phyloP scores from a whole-genome alignment of 2,888 invertebrate genomes.

The Lymantria dispar region DNA sequence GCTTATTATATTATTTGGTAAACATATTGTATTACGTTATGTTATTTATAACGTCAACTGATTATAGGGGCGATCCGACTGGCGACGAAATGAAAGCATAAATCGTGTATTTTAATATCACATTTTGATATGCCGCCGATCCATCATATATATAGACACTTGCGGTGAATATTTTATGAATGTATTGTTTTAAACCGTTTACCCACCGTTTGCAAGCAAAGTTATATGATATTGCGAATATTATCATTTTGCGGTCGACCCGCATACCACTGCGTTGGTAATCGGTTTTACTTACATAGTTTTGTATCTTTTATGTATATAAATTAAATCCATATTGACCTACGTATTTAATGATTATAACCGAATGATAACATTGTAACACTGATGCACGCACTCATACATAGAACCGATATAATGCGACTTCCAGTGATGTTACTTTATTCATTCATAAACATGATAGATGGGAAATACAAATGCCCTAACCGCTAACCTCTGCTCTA shows the following conservation, averaged over 20 bases:
- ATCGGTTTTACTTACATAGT: conserved; percentile 42
- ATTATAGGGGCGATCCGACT: conserved; percentile 28
- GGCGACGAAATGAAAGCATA: conserved; percentile 12
- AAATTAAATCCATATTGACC: not conserved
- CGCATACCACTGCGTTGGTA: conserved; percentile 57
- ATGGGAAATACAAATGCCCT: conserved; percentile 54
- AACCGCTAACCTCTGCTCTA: conserved; percentile 45
- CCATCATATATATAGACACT: conserved; percentile 41
- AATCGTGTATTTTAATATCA: conserved; percentile 7
- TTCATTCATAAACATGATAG: conserved; percentile 74
- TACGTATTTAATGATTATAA: conserved; percentile 3
- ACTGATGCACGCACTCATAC: conserved; percentile 41
- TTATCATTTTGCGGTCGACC: conserved; percentile 73
- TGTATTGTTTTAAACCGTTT: conserved; percentile 67
- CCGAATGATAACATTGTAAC: conserved; percentile 45
- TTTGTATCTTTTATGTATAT: conserved; percentile 23
- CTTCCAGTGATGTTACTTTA: conserved; percentile 76
- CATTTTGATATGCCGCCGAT: conserved; percentile 8
- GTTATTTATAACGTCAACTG: conserved; percentile 39
- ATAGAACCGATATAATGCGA: conserved; percentile 50
- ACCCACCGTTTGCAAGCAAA: conserved; percentile 44
- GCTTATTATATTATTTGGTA: not conserved
- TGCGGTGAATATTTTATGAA: conserved; percentile 75
- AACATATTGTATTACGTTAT: not conserved
- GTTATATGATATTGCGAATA: conserved; percentile 46